Evolutionary conservation across 2,113 vertebrate species (phyloP), one percentile per base, ranked within the genome.

Genomic region (Uria lomvia): DNA sequence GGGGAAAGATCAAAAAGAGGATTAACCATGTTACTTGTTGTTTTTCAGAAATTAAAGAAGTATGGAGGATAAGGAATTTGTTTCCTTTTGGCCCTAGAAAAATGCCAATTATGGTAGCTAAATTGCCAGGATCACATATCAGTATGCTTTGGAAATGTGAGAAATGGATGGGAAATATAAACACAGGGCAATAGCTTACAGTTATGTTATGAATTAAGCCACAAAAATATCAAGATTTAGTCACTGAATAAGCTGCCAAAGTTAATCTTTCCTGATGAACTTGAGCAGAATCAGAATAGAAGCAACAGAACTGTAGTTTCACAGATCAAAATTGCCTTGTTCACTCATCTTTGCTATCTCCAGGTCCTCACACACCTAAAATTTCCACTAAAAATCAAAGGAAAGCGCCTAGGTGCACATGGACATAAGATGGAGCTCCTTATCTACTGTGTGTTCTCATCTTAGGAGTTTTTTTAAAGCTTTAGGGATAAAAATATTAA

Each of bases 171-270:
- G 98, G 97, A 98, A 98, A 98, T 98, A 98, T 96, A 98, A 98
- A 98, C 97, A 98, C 76, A 96, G 81, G 86, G 98, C 98, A 98
- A 98, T 98, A 98, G 98, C 97, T 97, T 98, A 98, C 98, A 98
- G 98, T 98, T 98, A 98, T 98, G 98, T 98, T 98, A 98, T 98
- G 98, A 98, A 98, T 98, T 98, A 98, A 98, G 97, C 96, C 97
- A 98, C 97, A 98, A 97, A 98, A 98, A 98, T 98, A 98, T 98
- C 97, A 97, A 98, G 98, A 98, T 98, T 98, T 98, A 98, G 98
- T 98, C 97, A 97, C 97, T 97, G 98, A 98, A 98, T 96, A 97
- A 98, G 96, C 98, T 98, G 98, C 98, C 98, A 98, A 96, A 97
- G 95, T 98, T 98, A 98, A 98, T 98, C 96, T 98, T 97, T 97